Conservation (phyloP, 2,888 invertebrate species). For the Hedya salicella region DNA sequence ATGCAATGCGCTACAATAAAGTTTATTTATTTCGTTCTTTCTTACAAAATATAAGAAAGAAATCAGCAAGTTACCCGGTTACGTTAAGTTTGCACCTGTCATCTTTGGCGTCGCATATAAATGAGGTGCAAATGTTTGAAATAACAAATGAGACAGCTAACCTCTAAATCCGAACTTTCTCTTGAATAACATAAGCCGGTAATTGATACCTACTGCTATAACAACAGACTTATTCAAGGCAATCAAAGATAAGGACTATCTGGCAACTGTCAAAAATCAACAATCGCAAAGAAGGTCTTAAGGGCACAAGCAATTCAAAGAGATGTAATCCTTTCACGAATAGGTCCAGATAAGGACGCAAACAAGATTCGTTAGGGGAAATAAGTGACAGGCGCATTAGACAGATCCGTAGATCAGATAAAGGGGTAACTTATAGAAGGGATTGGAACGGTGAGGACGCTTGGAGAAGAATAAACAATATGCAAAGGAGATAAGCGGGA, state of each 20-base stretch:
- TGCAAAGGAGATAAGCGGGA: neutral
- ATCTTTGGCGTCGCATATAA: too few relatives aligned
- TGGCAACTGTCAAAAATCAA: slow-evolving; percentile 28
- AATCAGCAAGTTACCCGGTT: too few relatives aligned
- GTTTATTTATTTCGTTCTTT: too few relatives aligned
- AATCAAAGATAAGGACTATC: slow-evolving; percentile 6
- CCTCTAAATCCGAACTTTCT: neutral
- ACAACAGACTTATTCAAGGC: neutral
- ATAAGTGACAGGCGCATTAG: slow-evolving; percentile 28
- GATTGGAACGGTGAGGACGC: neutral
- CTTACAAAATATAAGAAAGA: too few relatives aligned
- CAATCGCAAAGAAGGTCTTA: neutral
- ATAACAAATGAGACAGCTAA: neutral
- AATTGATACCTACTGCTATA: neutral
- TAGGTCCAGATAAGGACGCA: slow-evolving; percentile 10
- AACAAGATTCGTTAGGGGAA: slow-evolving; percentile 31
- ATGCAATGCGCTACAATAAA: too few relatives aligned
- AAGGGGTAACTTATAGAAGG: slow-evolving; percentile 32
- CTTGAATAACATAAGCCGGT: neutral
- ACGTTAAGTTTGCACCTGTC: too few relatives aligned
- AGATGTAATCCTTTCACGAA: neutral
- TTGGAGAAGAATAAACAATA: neutral
- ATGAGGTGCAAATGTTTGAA: too few relatives aligned
- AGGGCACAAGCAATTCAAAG: neutral
- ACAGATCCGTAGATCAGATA: slow-evolving; percentile 24